Evolutionary conservation across 2,888 invertebrate genomes (phyloP), one percentile per base, ranked within the genome.

Genomic region (Orthosia incerta): DNA sequence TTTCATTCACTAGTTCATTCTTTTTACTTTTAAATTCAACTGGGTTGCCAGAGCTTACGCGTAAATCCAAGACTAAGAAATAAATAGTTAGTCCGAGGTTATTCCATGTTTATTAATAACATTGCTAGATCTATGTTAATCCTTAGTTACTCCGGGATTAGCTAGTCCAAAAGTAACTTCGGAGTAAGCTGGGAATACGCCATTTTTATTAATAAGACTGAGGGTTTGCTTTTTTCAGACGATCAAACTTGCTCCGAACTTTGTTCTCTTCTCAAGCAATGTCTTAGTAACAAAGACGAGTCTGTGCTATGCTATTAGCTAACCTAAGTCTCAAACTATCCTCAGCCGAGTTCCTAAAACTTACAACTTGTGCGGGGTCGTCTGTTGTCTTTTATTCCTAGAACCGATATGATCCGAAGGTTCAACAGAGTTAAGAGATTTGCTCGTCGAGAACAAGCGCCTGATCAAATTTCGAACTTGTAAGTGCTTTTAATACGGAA

Each of bases 401-500:
- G 53, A 78, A 70, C 50, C 61, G 61, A 70, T 61, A 50, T 57
- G 65, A 57, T 64, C 55, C 20, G 18, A 16, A 53, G 26, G 16
- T 45, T 45, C 62, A 59, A 64, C 31, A 20, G 45, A 75, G 39
- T 59, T 81, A 11, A 31, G 26, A 15, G 11, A 64, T 46, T 48
- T 16, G 26, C 18, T 56, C 50, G 56, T 56, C 31, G 55, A 15
- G 13, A 63, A 31, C 15, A 48, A 53, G 20, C 48, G 20, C 26
- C 31, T 71, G 31, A 55, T 59, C n/a, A 71, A 71, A 79, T 39
- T 79, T 79, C 15, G 11, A 57, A 79, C 63, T 79, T 67, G 31
- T 66, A 62, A 82, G 78, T 65, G 46, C 53, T 78, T 63, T 56
- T 26, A 45, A 53, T 13, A 55, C 48, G 23, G 61, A 70, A 71